Base-by-base conservation (phyloP, 2,113 vertebrate species). In the Rattus norvegicus region DNA sequence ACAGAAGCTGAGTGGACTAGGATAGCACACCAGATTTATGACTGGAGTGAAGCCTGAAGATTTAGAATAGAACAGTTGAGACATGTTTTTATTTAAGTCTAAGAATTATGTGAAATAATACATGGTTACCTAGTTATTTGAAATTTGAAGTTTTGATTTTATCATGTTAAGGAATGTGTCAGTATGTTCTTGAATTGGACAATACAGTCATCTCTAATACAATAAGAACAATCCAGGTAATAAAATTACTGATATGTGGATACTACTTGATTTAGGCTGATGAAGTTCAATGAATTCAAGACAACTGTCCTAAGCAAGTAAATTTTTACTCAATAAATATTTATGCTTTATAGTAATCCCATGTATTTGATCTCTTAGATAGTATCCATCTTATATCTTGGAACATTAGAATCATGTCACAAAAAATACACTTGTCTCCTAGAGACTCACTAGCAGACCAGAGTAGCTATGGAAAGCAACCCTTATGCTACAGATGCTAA, bases 401-500 rank as follows among this genome's bases (percentile, higher is more conserved):
- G 94, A 84, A 54, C n/a, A 93, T 80, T 47, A 9, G 11, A 65
- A 61, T 75, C 7, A 28, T 16, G n/a, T 3, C 19, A 84, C 73
- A 49, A 92, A 36, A 96, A 87, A 93, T 0, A 76, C 67, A 89
- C 30, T 92, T 77, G 24, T 77, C 87, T 96, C 22, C 77, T 5
- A 59, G 30, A 59, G 6, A 92, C 30, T 26, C 84, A 92, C 77
- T 2, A 77, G 16, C 24, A 94, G 59, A 30, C 85, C 49, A 90
- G 43, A 17, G 1, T 88, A 56, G 1, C 6, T 59, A 30, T 33
- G 92, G 88, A 95, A 87, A 43, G 5, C 6, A 43, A 20, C 10
- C 17, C 56, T 70, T 90, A 33, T 92, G 33, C 26, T 94, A 98
- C 85, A 94, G 77, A 56, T 24, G 69, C 85, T 93, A 80, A 81